phyloP scores from a whole-genome alignment of 2,888 invertebrate species.

The Polydrusus tereticollis region DNA sequence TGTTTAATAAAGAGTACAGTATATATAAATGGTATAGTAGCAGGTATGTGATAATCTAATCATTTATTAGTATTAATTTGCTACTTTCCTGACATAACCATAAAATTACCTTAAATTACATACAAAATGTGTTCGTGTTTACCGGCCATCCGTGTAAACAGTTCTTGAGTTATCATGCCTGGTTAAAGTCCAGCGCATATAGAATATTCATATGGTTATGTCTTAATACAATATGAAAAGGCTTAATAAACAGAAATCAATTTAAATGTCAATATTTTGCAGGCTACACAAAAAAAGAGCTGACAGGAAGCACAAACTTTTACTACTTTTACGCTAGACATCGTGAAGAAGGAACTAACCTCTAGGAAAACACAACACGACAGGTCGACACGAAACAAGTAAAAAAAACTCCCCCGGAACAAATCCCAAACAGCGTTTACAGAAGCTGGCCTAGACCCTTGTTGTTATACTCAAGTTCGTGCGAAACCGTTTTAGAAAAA shows the following conservation, averaged over 20 bases:
- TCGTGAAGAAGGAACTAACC: not conserved
- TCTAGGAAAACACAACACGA: conserved; percentile 10
- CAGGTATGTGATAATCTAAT: not conserved
- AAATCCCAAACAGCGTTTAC: conserved; percentile 21
- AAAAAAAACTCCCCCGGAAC: conserved; percentile 17
- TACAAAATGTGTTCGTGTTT: no score
- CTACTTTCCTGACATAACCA: not conserved
- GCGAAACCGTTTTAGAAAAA: conserved; percentile 14
- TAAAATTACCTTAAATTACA: conserved; percentile 7
- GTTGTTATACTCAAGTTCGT: conserved; percentile 13
- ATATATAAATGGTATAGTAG: not conserved
- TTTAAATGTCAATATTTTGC: not conserved
- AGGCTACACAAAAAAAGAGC: not conserved
- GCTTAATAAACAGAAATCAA: no score
- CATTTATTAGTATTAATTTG: no score
- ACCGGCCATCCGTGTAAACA: not conserved
- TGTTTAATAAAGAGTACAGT: no score
- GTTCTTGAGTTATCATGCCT: not conserved
- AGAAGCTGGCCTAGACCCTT: conserved; percentile 24
- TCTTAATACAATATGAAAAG: no score
- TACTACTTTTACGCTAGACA: not conserved
- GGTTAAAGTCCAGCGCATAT: not conserved
- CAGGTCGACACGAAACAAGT: conserved; percentile 12
- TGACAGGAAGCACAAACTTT: not conserved
- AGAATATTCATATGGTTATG: no score